Conservation (phyloP, 2,888 invertebrate species). For the Drosophila kuntzei region DNA sequence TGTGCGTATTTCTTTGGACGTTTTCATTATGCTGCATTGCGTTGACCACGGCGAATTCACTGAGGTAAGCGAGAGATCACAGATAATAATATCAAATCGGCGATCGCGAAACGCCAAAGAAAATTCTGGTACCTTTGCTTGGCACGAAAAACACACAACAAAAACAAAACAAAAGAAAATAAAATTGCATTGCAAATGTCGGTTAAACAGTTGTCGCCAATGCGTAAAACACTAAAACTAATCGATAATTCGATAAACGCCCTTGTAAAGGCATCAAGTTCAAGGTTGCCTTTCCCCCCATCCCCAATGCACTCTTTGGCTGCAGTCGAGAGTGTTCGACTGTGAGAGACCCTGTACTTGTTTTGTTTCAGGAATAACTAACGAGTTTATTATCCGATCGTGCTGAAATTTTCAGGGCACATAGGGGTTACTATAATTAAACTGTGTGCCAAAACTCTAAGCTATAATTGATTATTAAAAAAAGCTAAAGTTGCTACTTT, state of each 20-base stretch:
- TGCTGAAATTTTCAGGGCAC: neutral
- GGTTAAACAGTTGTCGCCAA: neutral
- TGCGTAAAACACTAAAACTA: conserved; percentile 2
- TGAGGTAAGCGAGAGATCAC: conserved; percentile 43
- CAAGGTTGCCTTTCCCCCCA: conserved; percentile 56
- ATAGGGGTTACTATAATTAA: neutral
- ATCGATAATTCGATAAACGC: conserved; percentile 51
- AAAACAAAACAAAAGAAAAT: neutral
- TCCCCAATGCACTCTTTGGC: neutral
- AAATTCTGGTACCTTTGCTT: conserved; percentile 32
- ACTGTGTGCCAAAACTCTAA: no score
- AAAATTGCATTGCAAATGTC: conserved; percentile 1
- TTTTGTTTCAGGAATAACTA: neutral
- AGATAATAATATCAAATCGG: conserved; percentile 3
- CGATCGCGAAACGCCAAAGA: conserved; percentile 12
- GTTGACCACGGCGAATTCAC: conserved; percentile 27
- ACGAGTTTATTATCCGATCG: neutral
- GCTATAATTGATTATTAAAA: neutral
- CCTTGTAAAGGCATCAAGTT: conserved; percentile 56
- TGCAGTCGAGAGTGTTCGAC: neutral
- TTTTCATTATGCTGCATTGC: conserved; percentile 35
- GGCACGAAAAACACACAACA: conserved; percentile 13
- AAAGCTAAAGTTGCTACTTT: no score
- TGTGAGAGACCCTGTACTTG: neutral
- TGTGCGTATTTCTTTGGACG: conserved; percentile 20